Evolutionary conservation across 2,113 vertebrate genomes (phyloP).

Genomic region (Ictidomys tridecemlineatus): DNA sequence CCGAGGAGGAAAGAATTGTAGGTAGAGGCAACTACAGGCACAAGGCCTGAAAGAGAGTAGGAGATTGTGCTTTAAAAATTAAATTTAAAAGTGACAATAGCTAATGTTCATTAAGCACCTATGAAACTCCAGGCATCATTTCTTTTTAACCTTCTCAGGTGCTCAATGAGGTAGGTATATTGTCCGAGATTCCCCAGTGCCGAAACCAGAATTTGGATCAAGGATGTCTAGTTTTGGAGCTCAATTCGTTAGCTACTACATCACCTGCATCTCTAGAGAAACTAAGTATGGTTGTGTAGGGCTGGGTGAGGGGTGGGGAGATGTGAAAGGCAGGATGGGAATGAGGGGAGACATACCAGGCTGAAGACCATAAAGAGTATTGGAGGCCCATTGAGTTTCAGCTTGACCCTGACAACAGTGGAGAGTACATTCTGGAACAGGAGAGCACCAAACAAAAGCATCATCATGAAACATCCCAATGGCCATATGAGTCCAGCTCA

Average conservation of each 20-base stretch:
- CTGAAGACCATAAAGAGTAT: not conserved
- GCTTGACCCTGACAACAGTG: not conserved
- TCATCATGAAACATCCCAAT: not conserved
- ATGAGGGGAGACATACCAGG: not conserved
- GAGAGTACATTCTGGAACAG: not conserved
- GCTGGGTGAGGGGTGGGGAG: too few relatives aligned
- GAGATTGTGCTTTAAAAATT: not conserved
- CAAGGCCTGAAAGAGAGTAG: not conserved
- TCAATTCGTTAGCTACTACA: not conserved
- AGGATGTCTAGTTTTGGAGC: not conserved
- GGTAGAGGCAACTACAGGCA: not conserved
- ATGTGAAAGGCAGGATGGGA: not conserved
- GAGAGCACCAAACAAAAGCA: not conserved
- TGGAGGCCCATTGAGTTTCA: not conserved
- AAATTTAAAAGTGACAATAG: not conserved
- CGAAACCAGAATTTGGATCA: not conserved
- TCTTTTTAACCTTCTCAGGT: not conserved
- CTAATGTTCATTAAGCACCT: not conserved
- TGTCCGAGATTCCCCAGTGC: not conserved
- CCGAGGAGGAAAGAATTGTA: not conserved
- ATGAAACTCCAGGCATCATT: not conserved
- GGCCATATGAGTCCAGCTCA: not conserved
- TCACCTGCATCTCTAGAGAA: not conserved
- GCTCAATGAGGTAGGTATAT: not conserved
- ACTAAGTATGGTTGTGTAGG: not conserved